Evolutionary conservation across 37 sponge, comb jelly and placozoan species (phyloP).

Genomic region (Halichondria panicea): DNA sequence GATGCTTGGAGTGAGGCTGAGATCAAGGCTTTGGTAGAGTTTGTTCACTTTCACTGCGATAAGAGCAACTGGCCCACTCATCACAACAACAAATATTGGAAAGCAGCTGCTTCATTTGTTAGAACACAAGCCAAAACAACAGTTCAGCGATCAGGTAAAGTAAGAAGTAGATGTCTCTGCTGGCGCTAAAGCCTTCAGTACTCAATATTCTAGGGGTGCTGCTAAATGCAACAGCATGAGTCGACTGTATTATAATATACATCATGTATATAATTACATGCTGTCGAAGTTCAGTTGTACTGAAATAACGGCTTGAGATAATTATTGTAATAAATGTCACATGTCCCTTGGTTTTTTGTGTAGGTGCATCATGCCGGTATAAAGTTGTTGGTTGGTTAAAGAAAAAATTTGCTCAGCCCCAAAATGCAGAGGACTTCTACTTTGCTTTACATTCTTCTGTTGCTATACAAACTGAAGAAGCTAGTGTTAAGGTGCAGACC

Average conservation of each 20-base stretch:
- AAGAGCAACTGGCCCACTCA: not conserved
- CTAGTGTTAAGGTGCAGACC: not conserved
- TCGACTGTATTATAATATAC: too few species aligned
- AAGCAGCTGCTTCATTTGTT: not conserved
- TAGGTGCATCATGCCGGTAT: not conserved
- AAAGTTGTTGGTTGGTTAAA: not conserved
- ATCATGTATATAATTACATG: too few species aligned
- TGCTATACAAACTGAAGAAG: too few species aligned
- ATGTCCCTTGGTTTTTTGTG: too few species aligned
- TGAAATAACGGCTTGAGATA: not conserved
- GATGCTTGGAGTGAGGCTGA: not conserved
- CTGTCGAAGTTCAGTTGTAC: not conserved
- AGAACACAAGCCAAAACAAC: not conserved
- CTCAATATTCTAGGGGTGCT: too few species aligned
- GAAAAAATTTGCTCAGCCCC: not conserved
- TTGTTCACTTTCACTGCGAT: not conserved
- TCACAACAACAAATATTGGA: not conserved
- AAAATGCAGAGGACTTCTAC: too few species aligned
- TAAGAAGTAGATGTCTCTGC: too few species aligned
- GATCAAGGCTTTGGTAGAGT: not conserved
- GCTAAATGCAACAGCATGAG: too few species aligned
- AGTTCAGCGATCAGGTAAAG: not conserved
- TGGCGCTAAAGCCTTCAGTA: too few species aligned
- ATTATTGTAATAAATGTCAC: not conserved
- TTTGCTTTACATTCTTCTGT: too few species aligned